Base-by-base conservation (phyloP, 2,113 vertebrate genomes). In the Campylomormyrus numenius region DNA sequence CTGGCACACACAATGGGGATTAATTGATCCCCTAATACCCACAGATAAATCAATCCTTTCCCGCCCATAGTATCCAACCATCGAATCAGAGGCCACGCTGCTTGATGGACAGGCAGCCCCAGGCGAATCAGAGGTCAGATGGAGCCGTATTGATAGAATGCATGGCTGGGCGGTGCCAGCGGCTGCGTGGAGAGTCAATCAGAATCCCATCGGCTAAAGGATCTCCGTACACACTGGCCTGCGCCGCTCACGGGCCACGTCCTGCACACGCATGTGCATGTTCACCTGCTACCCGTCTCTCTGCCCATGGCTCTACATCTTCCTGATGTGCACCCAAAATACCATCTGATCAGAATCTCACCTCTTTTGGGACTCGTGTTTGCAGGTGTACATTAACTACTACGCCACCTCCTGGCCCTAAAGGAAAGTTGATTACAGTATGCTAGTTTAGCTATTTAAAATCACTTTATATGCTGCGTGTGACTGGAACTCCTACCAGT, bases 11-110 rank as follows among this genome's bases (percentile, higher is more conserved):
- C 92, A 92, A 91, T 90, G n/a, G 90, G 92, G 92, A 93, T 93
- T 93, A 89, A 93, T 93, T 90, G 93, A 93, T 93, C 91, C 15
- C 9, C 90, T 92, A 92, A 93, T 92, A 89, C 91, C 88, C 84
- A 88, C 70, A 92, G 92, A 93, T 93, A 92, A 92, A 91, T 90
- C 89, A 88, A 88, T 89, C 70, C 84, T n/a, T 62, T 80, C 85
- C 70, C 24, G 45, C 85, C 35, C 77, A 35, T 46, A 10, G 58
- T 62, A 39, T 7, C 46, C 48, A 13, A 1, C 53, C 8, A 17
- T 58, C 93, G 92, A 93, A 93, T 92, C 42, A 39, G 45, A 89
- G 35, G 35, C 74, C 56, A 7, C 3, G 21, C 48, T 53, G 7
- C 56, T 66, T 58, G 88, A 15, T 84, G 31, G 46, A 66, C 45